phyloP scores from a whole-genome alignment of 2,888 invertebrate genomes.

The Melinaea marsaeus region DNA sequence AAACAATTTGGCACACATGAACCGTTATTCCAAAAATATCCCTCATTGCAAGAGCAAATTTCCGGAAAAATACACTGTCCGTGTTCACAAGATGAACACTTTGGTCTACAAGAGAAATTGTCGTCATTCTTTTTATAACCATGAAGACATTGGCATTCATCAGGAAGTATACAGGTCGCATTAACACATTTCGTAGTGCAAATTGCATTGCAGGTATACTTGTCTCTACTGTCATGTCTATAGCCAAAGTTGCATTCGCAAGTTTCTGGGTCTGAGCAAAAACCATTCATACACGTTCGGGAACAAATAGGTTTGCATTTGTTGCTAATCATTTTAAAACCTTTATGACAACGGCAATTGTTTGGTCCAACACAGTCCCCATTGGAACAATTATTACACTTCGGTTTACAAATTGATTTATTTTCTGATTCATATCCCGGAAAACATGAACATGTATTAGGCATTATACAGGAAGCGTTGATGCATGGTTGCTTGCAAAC shows the following conservation, averaged over 20 bases:
- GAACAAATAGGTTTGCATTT: constrained; percentile 28
- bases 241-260: constrained; percentile 31
- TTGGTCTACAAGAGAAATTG: constrained; percentile 43
- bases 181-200: constrained; percentile 42
- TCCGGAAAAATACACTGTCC: constrained; percentile 28
- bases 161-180: constrained; percentile 40
- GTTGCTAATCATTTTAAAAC: constrained; percentile 33
- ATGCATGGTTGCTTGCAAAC: constrained; percentile 34
- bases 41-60: constrained; percentile 29
- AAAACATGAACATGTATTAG: constrained; percentile 38
- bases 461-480: constrained; percentile 38
- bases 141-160: constrained; percentile 39
- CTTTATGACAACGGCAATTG: constrained; percentile 39
- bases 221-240: constrained; percentile 8
- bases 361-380: constrained; percentile 47
- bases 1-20: constrained; percentile 52
- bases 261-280: constrained; percentile 26
- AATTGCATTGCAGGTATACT: constrained; percentile 35
- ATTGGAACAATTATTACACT: constrained; percentile 36
- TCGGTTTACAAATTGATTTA: constrained; percentile 30
- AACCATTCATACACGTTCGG: constrained; percentile 23
- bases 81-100: constrained; percentile 37
- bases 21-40: constrained; percentile 24
- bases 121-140: constrained; percentile 36
- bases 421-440: constrained; percentile 33